phyloP scores from a whole-genome alignment of 2,888 invertebrate species.

The Sceliomorpha sp. region DNA sequence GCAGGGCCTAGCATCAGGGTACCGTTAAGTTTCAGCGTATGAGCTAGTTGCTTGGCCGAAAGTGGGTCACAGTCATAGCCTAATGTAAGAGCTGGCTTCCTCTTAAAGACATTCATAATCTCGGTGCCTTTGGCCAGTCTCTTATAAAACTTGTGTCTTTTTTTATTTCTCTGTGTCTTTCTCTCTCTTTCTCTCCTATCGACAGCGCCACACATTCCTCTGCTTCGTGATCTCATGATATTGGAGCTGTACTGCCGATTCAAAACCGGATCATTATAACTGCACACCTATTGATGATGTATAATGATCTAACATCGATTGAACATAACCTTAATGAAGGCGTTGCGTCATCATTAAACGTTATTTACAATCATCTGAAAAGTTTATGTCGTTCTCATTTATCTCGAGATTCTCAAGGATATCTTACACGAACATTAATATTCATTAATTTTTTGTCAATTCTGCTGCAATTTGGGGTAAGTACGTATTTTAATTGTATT shows the following conservation, averaged over 20 bases:
- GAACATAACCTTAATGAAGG: neutral
- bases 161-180: slow-evolving; percentile 18
- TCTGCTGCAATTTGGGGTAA: no score
- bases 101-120: slow-evolving; percentile 61
- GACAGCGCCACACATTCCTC: slow-evolving; percentile 25
- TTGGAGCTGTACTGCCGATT: neutral
- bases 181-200: slow-evolving; percentile 25
- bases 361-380: no score
- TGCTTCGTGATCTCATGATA: slow-evolving; percentile 26
- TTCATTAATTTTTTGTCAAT: no score
- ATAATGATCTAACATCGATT: neutral
- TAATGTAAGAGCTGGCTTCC: slow-evolving; percentile 69
- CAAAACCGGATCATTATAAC: slow-evolving; percentile 16
- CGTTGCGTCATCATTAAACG: neutral
- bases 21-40: slow-evolving; percentile 79
- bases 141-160: slow-evolving; percentile 40
- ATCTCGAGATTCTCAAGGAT: no score
- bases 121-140: slow-evolving; percentile 30
- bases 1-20: slow-evolving; percentile 71
- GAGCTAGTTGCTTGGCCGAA: slow-evolving; percentile 74
- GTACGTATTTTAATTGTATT: no score
- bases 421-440: no score
- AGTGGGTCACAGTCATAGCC: slow-evolving; percentile 78
- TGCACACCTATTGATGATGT: slow-evolving; percentile 8
- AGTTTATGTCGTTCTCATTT: no score